Evolutionary conservation across 2,888 invertebrate species (phyloP).

Genomic region (Drosophila anceps): DNA sequence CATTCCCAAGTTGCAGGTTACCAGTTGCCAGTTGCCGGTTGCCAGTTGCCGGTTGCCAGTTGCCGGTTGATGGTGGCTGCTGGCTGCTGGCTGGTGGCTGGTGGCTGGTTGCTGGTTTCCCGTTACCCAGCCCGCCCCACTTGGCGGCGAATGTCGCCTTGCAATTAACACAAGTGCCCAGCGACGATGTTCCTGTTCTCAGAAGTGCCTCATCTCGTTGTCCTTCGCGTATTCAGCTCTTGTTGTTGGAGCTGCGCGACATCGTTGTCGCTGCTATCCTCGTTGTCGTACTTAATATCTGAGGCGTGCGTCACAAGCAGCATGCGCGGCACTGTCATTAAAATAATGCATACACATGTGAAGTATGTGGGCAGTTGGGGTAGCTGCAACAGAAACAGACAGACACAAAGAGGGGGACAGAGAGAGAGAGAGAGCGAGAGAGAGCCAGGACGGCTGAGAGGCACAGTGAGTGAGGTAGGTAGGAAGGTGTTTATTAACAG

Average conservation of each 20-base stretch:
- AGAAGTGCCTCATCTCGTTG: constrained; percentile 60
- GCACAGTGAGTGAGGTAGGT: constrained; percentile 4
- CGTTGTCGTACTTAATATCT: constrained; percentile 66
- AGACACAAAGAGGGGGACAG: neutral
- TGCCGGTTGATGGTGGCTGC: constrained; percentile 17
- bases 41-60: constrained; percentile 18
- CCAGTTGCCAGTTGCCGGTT: constrained; percentile 39
- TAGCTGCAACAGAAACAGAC: constrained; percentile 29
- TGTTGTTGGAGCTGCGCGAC: constrained; percentile 26
- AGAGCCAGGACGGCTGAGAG: neutral
- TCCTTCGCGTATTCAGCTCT: constrained; percentile 62
- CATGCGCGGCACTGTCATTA: constrained; percentile 78
- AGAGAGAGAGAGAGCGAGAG: neutral
- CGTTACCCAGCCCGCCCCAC: constrained; percentile 56
- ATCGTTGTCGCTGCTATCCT: constrained; percentile 36
- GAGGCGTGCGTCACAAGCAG: constrained; percentile 77
- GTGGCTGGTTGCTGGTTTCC: constrained; percentile 30
- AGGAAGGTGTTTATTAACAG: constrained; percentile 84
- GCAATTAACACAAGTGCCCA: constrained; percentile 84
- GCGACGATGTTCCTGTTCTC: constrained; percentile 45
- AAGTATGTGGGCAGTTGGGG: constrained; percentile 75
- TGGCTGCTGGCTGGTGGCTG: constrained; percentile 20
- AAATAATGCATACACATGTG: constrained; percentile 81
- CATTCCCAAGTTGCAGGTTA: constrained; percentile 31
- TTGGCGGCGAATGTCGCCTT: constrained; percentile 75